A percentile compares a stretch with the other conserved stretches of the same genome.
These are phyloP conservation scores for Glyptemys insculpta DNA, from an alignment of 2,797 vertebrate genomes.

Conservation along the genomic window DNA sequence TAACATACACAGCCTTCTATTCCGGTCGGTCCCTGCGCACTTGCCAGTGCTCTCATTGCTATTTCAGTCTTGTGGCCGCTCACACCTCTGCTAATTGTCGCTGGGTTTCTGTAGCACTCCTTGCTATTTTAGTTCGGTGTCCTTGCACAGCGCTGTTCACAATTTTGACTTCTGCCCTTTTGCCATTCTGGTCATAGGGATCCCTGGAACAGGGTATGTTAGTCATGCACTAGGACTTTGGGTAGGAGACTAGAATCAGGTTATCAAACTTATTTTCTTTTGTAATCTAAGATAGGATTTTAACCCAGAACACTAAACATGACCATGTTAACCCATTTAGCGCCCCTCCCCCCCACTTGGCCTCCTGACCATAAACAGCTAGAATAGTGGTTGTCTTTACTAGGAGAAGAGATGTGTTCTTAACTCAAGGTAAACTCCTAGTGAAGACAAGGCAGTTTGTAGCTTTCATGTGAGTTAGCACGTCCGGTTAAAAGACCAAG, in stretches of 20 bases:
- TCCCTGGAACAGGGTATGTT: not conserved
- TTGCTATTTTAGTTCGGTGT: not conserved
- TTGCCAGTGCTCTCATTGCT: not conserved
- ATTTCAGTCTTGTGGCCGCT: not conserved
- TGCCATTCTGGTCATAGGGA: rapidly evolving
- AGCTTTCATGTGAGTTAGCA: not conserved
- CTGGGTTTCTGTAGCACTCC: not conserved
- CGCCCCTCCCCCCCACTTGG: not conserved
- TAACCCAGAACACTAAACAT: not conserved
- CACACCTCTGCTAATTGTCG: rapidly evolving
- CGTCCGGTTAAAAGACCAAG: not conserved
- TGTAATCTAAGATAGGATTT: not conserved
- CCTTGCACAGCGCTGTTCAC: rapidly evolving
- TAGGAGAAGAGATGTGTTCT: not conserved
- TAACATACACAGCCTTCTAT: not conserved
- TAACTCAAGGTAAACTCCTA: not conserved
- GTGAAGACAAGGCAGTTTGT: not conserved
- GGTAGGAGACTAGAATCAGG: not conserved
- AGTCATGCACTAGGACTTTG: not conserved
- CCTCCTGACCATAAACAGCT: not conserved
- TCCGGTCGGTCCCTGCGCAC: rapidly evolving
- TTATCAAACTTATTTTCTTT: not conserved
- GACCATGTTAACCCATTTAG: not conserved
- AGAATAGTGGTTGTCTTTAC: not conserved
- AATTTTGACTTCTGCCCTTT: conserved; percentile 9